Percentiles rank a stretch among this genome's conserved stretches.
Conservation (phyloP, 2,888 invertebrate species). For the Callosobruchus maculatus region DNA sequence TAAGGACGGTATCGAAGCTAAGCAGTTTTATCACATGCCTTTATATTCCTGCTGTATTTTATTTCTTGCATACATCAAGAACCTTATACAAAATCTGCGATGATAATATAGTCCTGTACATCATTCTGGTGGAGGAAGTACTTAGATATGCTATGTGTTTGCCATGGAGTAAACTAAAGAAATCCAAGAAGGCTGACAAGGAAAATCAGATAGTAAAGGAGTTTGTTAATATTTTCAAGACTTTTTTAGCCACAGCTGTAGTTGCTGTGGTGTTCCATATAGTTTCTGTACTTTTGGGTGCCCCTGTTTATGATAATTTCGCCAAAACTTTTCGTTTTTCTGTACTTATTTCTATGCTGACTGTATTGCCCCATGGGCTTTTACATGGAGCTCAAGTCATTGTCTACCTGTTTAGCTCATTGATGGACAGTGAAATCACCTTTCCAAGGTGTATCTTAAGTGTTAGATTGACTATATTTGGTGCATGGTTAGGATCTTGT, state of each 20-base stretch:
- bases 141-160: conserved; percentile 47
- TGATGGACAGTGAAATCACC: conserved; percentile 52
- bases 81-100: conserved; percentile 60
- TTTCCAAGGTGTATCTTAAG: conserved; percentile 50
- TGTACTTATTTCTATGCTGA: conserved; percentile 58
- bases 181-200: conserved; percentile 29
- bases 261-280: conserved; percentile 56
- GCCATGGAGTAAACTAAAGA: conserved; percentile 28
- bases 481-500: conserved; percentile 81
- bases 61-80: conserved; percentile 56
- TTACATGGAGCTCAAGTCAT: conserved; percentile 59
- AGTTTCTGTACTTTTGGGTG: conserved; percentile 65
- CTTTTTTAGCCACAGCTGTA: conserved; percentile 48
- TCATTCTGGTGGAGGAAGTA: conserved; percentile 51
- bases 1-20: conserved; percentile 2
- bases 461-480: conserved; percentile 60
- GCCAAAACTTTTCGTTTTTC: conserved; percentile 69
- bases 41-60: conserved; percentile 58
- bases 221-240: conserved; percentile 46
- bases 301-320: conserved; percentile 59
- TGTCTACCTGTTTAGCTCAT: conserved; percentile 55
- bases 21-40: conserved; percentile 55
- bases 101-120: conserved; percentile 40
- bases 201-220: conserved; percentile 1
- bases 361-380: conserved; percentile 61